Evolutionary conservation across 2,888 invertebrate genomes (phyloP), one percentile per base, ranked within the genome.

Genomic region (Troides oblongomaculatus): DNA sequence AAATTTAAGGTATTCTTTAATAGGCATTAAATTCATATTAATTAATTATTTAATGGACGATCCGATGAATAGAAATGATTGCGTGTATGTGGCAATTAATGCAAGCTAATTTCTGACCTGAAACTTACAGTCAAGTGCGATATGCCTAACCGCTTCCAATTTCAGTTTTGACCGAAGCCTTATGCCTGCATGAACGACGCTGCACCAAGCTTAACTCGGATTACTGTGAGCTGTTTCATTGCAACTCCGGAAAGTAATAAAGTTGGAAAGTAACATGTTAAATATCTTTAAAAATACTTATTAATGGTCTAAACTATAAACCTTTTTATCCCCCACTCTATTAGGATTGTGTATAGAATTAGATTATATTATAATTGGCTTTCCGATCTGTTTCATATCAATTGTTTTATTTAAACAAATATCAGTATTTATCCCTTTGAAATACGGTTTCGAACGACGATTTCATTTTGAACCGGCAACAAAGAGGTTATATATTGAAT

Each of bases 91-190:
- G 18, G 53, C 2, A 46, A 39, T 50, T 18, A 18, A 53, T 18
- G n/a, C 18, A 18, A n/a, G n/a, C 8, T 53, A 53, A 53, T 53
- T 53, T 12, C n/a, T 18, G 18, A 3, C 14, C 64, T n/a, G 14
- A 56, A 56, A 6, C n/a, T 6, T 17, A n/a, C 10, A n/a, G 57
- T 18, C 53, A 30, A 64, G 23, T 36, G 57, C 56, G 23, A 36
- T 36, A 64, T 56, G 53, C n/a, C 64, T 64, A 56, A 53, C 56
- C 39, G 64, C 39, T 57, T 64, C 36, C 21, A 39, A 57, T 64
- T 57, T 56, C 64, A 64, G 64, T 39, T 39, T 57, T 57, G 43
- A 1, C 64, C 14, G 64, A 64, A 64, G 57, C 64, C 64, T 12
- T 64, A 64, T n/a, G n/a, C 25, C 23, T 39, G 7, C 1, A 39